phyloP scores from a whole-genome alignment of 2,888 invertebrate genomes.

The Metacarcinus magister region DNA sequence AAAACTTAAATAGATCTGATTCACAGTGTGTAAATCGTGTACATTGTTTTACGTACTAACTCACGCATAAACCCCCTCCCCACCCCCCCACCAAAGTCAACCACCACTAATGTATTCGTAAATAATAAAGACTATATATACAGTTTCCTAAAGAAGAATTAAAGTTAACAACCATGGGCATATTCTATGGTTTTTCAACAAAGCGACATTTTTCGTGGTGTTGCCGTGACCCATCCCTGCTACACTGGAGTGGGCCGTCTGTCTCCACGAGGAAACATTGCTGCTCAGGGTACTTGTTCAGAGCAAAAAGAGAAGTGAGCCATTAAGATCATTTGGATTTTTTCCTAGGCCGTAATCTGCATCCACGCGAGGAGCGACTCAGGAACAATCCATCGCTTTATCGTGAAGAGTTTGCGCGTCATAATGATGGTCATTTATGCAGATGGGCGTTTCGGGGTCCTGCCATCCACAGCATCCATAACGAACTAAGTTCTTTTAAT shows the following conservation, averaged over 20 bases:
- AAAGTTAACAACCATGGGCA: background rate
- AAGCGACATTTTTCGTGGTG: background rate
- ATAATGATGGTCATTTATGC: slow-evolving; percentile 76
- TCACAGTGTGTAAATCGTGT: background rate
- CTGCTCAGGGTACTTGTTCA: background rate
- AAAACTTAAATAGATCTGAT: background rate
- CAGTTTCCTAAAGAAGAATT: background rate
- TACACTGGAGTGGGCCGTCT: background rate
- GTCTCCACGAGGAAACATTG: background rate
- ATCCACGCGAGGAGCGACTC: background rate
- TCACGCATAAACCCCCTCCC: slow-evolving; percentile 13
- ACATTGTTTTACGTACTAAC: background rate
- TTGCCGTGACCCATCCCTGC: background rate
- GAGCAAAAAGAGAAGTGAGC: slow-evolving; percentile 30
- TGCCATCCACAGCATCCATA: slow-evolving; percentile 68
- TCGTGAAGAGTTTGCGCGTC: slow-evolving; percentile 67
- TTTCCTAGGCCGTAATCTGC: slow-evolving; percentile 54
- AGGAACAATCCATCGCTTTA: slow-evolving; percentile 62
- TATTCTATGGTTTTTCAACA: background rate
- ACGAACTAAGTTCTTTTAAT: slow-evolving; percentile 73
- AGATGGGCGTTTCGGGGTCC: slow-evolving; percentile 70
- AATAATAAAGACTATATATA: background rate
- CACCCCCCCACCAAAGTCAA: background rate
- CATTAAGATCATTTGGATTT: slow-evolving; percentile 29
- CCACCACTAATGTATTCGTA: background rate